Conservation (phyloP, 2,888 invertebrate species). For the Xestia ashworthii region DNA sequence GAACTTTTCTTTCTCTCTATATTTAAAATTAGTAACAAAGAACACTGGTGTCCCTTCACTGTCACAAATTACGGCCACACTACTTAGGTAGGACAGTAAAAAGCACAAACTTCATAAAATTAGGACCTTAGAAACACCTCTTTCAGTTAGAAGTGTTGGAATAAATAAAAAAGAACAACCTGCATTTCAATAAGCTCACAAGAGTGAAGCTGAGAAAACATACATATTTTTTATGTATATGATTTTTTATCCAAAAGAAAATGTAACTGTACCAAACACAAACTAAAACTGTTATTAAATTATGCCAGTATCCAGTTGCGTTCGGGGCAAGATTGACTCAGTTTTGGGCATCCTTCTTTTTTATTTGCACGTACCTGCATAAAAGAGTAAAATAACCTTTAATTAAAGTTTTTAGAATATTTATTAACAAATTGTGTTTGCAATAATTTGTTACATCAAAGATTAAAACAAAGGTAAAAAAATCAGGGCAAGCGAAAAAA, state of each 20-base stretch:
- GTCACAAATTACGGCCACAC: neutral
- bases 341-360: neutral
- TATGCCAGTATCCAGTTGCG: neutral
- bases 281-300: neutral
- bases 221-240: neutral
- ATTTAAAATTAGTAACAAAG: too few species aligned
- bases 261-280: too few species aligned
- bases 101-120: neutral
- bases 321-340: neutral
- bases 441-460: slow-evolving; percentile 1
- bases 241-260: neutral
- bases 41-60: neutral
- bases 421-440: neutral
- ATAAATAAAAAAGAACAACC: neutral
- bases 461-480: neutral
- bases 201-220: neutral
- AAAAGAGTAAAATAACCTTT: neutral
- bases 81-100: neutral
- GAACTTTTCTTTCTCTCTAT: too few species aligned
- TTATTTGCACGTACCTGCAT: too few species aligned
- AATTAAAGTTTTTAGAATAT: neutral
- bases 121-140: neutral
- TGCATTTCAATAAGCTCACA: neutral
- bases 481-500: neutral
- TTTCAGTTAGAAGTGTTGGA: neutral